Conservation (phyloP, 2,113 vertebrate genomes). For the Saguinus imperator region DNA sequence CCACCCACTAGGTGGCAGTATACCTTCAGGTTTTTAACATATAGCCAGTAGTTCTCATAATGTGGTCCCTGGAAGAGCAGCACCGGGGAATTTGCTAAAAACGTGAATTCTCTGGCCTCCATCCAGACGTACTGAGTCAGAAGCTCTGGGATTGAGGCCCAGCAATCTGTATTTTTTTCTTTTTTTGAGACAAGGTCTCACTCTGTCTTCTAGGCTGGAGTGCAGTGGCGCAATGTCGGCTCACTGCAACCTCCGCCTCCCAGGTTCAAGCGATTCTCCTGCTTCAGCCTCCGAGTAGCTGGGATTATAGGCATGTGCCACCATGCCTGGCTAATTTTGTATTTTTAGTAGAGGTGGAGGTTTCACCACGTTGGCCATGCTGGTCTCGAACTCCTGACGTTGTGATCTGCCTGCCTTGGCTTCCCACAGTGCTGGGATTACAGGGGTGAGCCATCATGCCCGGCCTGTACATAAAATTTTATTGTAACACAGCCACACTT, state of each 20-base stretch:
- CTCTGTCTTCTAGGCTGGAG: no score
- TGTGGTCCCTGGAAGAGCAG: accelerated
- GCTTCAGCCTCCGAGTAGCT: no score
- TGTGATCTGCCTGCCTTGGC: no score
- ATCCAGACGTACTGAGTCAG: background rate
- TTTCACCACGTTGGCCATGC: background rate
- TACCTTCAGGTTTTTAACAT: slow-evolving; percentile 13
- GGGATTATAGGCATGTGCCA: no score
- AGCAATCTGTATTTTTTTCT: background rate
- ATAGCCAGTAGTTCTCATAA: background rate
- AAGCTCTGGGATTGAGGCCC: background rate
- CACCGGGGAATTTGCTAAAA: background rate
- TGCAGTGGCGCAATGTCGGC: no score
- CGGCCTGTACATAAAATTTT: background rate
- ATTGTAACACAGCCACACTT: background rate
- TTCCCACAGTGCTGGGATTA: no score
- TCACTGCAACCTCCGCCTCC: no score
- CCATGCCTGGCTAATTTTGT: background rate
- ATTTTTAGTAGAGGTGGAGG: background rate
- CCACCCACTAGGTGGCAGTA: slow-evolving; percentile 68
- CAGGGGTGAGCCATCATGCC: background rate
- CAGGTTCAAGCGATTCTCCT: no score
- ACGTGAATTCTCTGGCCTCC: background rate
- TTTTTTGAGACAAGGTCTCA: background rate
- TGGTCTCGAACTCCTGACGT: background rate